These are phyloP conservation scores for Acanthis flammea DNA, from an alignment of 2,797 vertebrate genomes.

Conservation along the genomic window DNA sequence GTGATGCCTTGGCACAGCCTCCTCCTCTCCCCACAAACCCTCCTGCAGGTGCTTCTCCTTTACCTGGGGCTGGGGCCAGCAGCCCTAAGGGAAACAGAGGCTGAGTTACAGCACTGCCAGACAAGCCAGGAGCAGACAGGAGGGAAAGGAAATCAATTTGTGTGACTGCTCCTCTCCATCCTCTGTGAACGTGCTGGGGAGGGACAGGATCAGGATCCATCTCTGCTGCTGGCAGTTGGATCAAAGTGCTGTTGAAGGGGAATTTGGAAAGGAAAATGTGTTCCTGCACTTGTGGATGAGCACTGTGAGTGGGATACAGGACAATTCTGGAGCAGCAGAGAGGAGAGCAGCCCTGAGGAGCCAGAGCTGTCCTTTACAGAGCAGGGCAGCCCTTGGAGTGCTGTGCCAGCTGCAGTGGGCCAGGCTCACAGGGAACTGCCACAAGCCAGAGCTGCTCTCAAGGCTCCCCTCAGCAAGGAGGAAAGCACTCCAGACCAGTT, in stretches of 20 bases:
- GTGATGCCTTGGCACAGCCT: background rate
- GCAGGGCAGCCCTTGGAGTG: background rate
- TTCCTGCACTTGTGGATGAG: slow-evolving; percentile 1
- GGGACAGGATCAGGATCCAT: slow-evolving; percentile 54
- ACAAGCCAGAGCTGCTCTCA: background rate
- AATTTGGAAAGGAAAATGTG: slow-evolving; percentile 40
- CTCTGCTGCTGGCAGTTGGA: slow-evolving; percentile 50
- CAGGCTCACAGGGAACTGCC: background rate
- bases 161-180: slow-evolving; percentile 48
- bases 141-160: slow-evolving; percentile 52
- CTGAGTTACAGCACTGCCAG: background rate
- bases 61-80: background rate
- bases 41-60: background rate
- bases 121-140: background rate
- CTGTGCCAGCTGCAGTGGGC: background rate
- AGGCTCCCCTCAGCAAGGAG: background rate
- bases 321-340: background rate
- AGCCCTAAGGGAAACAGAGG: background rate
- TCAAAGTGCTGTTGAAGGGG: slow-evolving; percentile 45
- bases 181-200: background rate
- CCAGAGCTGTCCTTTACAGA: background rate
- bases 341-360: background rate
- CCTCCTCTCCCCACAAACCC: background rate
- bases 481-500: background rate
- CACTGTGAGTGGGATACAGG: background rate